These are phyloP conservation scores for Trissoscelio sp. DNA, from an alignment of 2,888 invertebrate genomes.

Conservation along the genomic window DNA sequence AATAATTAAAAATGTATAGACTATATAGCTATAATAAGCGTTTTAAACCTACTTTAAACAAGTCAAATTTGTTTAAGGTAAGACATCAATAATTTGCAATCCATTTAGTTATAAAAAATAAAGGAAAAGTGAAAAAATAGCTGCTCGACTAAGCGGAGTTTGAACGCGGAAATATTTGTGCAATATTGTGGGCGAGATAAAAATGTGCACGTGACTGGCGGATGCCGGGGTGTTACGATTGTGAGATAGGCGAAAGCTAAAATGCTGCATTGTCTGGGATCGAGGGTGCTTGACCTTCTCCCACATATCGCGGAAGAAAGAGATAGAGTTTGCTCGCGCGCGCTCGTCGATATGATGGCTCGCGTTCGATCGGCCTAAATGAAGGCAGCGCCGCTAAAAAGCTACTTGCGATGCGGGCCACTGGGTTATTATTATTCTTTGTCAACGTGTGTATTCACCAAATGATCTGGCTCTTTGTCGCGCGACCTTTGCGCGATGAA, in stretches of 20 bases:
- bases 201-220: constrained; percentile 39
- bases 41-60: too few species aligned
- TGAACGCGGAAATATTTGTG: constrained; percentile 34
- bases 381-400: constrained; percentile 62
- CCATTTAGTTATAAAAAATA: too few species aligned
- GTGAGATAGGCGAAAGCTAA: constrained; percentile 64
- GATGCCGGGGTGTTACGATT: constrained; percentile 49
- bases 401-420: constrained; percentile 67
- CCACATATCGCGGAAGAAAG: constrained; percentile 76
- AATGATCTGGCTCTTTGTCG: constrained; percentile 37
- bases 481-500: constrained; percentile 50
- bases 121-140: too few species aligned
- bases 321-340: constrained; percentile 51
- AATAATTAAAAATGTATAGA: too few species aligned
- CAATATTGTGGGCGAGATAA: constrained; percentile 37
- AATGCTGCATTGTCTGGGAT: constrained; percentile 82
- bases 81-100: too few species aligned
- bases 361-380: constrained; percentile 67
- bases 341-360: constrained; percentile 52
- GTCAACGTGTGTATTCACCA: constrained; percentile 38
- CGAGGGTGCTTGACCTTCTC: constrained; percentile 82
- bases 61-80: too few species aligned
- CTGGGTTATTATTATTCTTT: constrained; percentile 62
- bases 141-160: constrained; percentile 14
- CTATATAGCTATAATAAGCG: too few species aligned